Evolutionary conservation across 2,888 invertebrate species (phyloP).

Genomic region (Hemaris fuciformis): DNA sequence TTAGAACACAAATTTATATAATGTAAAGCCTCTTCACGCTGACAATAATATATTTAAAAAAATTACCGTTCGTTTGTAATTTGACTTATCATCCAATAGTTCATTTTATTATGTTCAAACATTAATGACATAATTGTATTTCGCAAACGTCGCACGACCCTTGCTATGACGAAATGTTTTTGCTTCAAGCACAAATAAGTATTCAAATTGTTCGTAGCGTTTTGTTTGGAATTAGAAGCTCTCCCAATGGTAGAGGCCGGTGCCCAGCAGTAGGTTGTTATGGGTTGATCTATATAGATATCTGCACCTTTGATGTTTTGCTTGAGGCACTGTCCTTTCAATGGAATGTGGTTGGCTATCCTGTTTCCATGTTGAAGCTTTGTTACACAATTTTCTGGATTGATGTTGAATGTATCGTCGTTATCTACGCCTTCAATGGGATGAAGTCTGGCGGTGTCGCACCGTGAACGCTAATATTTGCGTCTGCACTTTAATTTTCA

Average conservation of each 20-base stretch:
- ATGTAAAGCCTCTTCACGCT: background rate
- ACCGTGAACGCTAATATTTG: conserved; percentile 34
- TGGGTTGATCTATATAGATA: too few species aligned
- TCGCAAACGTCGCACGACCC: background rate
- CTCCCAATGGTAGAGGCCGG: too few species aligned
- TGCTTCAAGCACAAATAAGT: background rate
- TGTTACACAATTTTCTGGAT: conserved; percentile 35
- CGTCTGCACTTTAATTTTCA: conserved; percentile 59
- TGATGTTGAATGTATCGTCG: conserved; percentile 16
- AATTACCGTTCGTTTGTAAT: background rate
- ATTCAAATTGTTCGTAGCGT: too few species aligned
- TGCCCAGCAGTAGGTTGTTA: too few species aligned
- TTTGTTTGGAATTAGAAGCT: too few species aligned
- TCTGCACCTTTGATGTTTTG: too few species aligned
- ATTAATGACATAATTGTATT: too few species aligned
- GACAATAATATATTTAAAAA: background rate
- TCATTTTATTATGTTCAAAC: too few species aligned
- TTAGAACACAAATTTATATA: too few species aligned
- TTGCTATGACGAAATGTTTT: background rate
- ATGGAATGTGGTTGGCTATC: conserved; percentile 39
- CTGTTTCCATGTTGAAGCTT: conserved; percentile 21
- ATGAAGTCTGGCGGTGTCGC: conserved; percentile 18
- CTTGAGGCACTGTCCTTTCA: background rate
- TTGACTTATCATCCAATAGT: too few species aligned
- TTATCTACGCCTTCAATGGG: background rate